Evolutionary conservation across 2,888 invertebrate genomes (phyloP), one percentile per base, ranked within the genome.

Genomic region (Lacanobia wlatinum): DNA sequence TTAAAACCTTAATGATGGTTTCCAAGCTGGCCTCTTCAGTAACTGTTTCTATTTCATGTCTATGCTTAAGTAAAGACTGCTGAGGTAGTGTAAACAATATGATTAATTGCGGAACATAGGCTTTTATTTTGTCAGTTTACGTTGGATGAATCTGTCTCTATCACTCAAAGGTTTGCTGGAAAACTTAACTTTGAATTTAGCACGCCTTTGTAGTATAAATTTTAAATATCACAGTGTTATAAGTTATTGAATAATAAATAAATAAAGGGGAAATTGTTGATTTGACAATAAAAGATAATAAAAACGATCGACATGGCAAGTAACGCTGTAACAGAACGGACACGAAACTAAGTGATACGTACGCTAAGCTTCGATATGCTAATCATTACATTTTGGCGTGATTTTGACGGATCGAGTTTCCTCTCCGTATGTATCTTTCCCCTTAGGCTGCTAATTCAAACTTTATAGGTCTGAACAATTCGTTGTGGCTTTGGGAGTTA

Each of bases 1-100:
- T 56, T 69, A 8, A 56, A 12, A 63, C 43, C 23, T 58, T 61
- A 70, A 80, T 70, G 52, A 34, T 61, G 28, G 55, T 21, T 1
- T 64, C 68, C 3, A 56, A 46, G 14, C 16, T 0, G 10, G 14
- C 7, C 18, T 43, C 16, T 43, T 62, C 7, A 62, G 34, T 55
- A 46, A 34, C 7, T 48, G 12, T 38, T 58, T 28, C 0, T 23
- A 12, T 52, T 58, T 34, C n/a, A 43, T 16, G 28, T 3, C 18
- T 50, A 6, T 40, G 28, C 9, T 48, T 6, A 10, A 18, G 43
- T 50, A n/a, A n/a, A 43, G n/a, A 16, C 7, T 12, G n/a, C 21
- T 12, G 21, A 12, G 28, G 16, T 28, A 18, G 18, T 6, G 5
- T 18, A 48, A 18, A 2, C 28, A 6, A 1, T 8, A 4, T 5